These are phyloP conservation scores for Drosophila arawakana DNA, from an alignment of 1,140 invertebrate species.

Conservation along the genomic window DNA sequence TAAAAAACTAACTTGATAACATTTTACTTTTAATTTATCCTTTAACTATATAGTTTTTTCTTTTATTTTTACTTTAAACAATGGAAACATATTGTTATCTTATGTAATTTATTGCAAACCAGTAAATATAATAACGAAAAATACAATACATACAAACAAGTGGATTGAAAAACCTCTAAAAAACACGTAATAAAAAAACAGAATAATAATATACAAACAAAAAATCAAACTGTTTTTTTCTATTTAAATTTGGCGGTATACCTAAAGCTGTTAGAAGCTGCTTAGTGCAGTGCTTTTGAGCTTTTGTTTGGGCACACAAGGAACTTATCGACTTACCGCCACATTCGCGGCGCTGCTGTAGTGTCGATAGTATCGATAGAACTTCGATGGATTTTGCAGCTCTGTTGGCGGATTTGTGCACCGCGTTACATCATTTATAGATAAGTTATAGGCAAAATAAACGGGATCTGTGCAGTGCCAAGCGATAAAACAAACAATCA, in stretches of 20 bases:
- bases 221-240: background rate
- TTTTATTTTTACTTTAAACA: slow-evolving; percentile 55
- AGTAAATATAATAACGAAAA: slow-evolving; percentile 71
- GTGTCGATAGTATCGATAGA: background rate
- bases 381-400: slow-evolving; percentile 1
- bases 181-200: slow-evolving; percentile 72
- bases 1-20: slow-evolving; percentile 69
- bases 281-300: background rate
- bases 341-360: background rate
- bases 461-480: slow-evolving; percentile 28
- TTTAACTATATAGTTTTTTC: slow-evolving; percentile 49
- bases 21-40: slow-evolving; percentile 76
- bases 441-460: slow-evolving; percentile 49
- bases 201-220: slow-evolving; percentile 69
- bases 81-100: slow-evolving; percentile 58
- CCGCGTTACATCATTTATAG: slow-evolving; percentile 62
- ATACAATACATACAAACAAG: slow-evolving; percentile 74
- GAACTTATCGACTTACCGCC: slow-evolving; percentile 31
- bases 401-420: slow-evolving; percentile 36
- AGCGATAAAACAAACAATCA: slow-evolving; percentile 22
- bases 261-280: background rate
- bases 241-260: slow-evolving; percentile 14
- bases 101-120: slow-evolving; percentile 82
- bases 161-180: slow-evolving; percentile 66
- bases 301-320: background rate